phyloP scores from a whole-genome alignment of 1,140 invertebrate species.

The Heliconius hewitsoni region DNA sequence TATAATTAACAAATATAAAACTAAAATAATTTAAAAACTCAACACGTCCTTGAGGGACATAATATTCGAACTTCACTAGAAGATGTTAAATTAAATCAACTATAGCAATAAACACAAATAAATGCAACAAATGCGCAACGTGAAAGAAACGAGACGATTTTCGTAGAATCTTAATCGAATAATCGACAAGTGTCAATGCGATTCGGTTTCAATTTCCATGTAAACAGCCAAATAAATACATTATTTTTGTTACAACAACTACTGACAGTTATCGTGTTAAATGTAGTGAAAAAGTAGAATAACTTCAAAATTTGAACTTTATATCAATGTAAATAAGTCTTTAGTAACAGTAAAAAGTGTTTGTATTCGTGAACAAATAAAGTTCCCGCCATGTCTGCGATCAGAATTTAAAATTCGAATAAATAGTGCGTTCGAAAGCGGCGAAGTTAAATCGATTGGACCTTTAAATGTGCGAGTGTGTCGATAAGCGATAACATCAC shows the following conservation, averaged over 20 bases:
- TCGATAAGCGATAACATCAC: conserved; percentile 58
- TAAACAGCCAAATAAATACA: conserved; percentile 64
- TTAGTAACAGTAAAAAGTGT: not conserved
- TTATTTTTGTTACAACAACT: conserved; percentile 63
- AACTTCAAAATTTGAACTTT: not conserved
- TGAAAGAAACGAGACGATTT: conserved; percentile 36
- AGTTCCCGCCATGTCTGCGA: conserved; percentile 67
- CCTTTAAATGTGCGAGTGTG: conserved; percentile 64
- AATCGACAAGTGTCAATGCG: conserved; percentile 39
- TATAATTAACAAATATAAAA: not conserved
- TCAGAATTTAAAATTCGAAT: conserved; percentile 73
- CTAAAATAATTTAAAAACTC: not conserved
- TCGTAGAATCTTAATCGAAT: conserved; percentile 26
- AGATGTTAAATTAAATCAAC: conserved; percentile 20
- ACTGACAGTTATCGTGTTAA: conserved; percentile 77
- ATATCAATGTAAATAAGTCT: not conserved
- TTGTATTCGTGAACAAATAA: conserved; percentile 61
- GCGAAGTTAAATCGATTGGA: conserved; percentile 75
- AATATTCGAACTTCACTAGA: conserved; percentile 19
- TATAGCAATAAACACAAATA: conserved; percentile 15
- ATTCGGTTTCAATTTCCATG: conserved; percentile 65
- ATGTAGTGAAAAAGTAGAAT: conserved; percentile 63
- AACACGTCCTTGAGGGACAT: not conserved
- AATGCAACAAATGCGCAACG: conserved; percentile 11
- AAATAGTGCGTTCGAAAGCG: conserved; percentile 62